phyloP scores from a whole-genome alignment of 2,888 invertebrate genomes.

The Crepidodera aurea region DNA sequence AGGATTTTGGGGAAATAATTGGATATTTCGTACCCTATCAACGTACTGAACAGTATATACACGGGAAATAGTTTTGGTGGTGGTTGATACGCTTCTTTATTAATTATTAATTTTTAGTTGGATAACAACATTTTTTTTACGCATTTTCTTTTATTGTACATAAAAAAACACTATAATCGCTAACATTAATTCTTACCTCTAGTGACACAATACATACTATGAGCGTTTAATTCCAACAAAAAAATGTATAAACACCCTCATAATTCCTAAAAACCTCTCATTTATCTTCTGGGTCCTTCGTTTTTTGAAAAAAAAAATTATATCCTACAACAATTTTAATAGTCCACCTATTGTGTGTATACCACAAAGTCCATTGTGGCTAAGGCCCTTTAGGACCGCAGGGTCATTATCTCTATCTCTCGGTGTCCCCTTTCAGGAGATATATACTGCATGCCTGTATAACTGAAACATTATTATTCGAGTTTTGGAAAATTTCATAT shows the following conservation, averaged over 20 bases:
- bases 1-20: too few relatives aligned
- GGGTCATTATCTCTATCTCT: conserved; percentile 25
- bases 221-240: not conserved
- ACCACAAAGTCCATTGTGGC: conserved; percentile 31
- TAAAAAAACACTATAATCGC: too few relatives aligned
- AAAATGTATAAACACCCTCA: not conserved
- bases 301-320: conserved; percentile 13
- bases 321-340: conserved; percentile 26
- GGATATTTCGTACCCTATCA: too few relatives aligned
- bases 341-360: conserved; percentile 21
- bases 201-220: not conserved
- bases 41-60: too few relatives aligned
- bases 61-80: too few relatives aligned
- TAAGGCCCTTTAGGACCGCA: conserved; percentile 28
- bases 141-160: too few relatives aligned
- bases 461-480: not conserved
- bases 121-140: too few relatives aligned
- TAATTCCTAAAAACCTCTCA: conserved; percentile 10
- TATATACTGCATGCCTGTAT: not conserved
- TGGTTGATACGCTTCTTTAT: too few relatives aligned
- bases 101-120: too few relatives aligned
- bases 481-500: too few relatives aligned
- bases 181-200: not conserved
- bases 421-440: conserved; percentile 7
- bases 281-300: conserved; percentile 13